Percentiles rank a stretch among this genome's conserved stretches.
Conservation (phyloP, 2,797 vertebrate genomes). For the Epinephelus malabaricus region DNA sequence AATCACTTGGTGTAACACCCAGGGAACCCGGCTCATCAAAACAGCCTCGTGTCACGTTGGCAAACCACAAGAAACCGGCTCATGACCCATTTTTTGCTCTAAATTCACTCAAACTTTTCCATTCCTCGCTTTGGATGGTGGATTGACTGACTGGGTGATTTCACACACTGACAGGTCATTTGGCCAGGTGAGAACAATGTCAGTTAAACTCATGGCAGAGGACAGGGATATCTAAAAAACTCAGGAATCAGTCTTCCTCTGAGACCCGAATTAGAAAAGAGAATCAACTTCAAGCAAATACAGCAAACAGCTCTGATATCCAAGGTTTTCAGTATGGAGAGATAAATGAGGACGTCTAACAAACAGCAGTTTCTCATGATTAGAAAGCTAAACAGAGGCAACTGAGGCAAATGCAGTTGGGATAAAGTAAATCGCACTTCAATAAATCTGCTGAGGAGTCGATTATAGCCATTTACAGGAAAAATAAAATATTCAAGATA, state of each 20-base stretch:
- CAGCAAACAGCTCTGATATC: background rate
- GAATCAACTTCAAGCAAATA: background rate
- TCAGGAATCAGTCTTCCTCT: background rate
- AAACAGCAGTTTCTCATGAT: constrained; percentile 12
- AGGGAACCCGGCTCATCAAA: constrained; percentile 52
- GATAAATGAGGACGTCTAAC: background rate
- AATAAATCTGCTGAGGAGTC: constrained; percentile 24
- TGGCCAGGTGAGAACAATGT: constrained; percentile 10
- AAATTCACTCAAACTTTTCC: constrained; percentile 25
- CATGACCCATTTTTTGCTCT: constrained; percentile 60
- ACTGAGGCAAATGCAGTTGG: background rate
- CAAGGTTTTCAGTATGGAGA: background rate
- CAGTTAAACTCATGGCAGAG: background rate
- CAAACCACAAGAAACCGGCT: constrained; percentile 47
- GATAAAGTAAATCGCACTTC: constrained; percentile 19
- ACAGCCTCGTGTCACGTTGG: constrained; percentile 44
- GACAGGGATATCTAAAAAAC: constrained; percentile 5
- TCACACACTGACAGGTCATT: constrained; percentile 6
- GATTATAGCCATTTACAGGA: constrained; percentile 9
- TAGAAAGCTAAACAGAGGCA: background rate
- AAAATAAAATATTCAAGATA: constrained; percentile 18
- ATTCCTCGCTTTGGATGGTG: background rate
- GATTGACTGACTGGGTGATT: constrained; percentile 7
- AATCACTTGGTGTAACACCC: constrained; percentile 19
- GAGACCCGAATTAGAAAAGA: background rate